phyloP scores from a whole-genome alignment of 2,113 vertebrate species.

The Rallus limicola region DNA sequence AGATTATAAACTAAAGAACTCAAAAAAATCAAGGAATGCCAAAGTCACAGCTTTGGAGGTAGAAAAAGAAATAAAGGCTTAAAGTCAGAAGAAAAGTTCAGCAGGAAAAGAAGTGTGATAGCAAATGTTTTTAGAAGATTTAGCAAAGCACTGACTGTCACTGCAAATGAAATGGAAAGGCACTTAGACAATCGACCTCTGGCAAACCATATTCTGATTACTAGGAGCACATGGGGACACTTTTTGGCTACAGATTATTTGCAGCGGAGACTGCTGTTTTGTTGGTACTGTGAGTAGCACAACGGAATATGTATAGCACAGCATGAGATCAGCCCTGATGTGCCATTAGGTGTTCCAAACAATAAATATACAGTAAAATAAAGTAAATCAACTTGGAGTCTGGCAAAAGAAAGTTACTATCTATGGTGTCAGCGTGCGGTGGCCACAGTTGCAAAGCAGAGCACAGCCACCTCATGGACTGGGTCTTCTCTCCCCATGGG shows the following conservation, averaged over 20 bases:
- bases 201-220: neutral
- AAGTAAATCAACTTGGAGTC: neutral
- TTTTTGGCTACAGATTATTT: neutral
- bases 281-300: accelerated
- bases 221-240: neutral
- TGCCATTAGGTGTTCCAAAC: neutral
- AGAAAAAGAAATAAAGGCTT: neutral
- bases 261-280: neutral
- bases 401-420: neutral
- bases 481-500: neutral
- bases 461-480: neutral
- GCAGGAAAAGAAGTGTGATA: neutral
- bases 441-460: neutral
- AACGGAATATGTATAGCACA: neutral
- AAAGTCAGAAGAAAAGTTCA: neutral
- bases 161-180: neutral
- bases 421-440: accelerated
- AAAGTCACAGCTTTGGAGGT: neutral
- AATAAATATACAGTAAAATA: neutral
- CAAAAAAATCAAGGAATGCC: neutral
- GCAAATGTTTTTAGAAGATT: neutral
- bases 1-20: neutral
- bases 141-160: neutral
- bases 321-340: neutral
- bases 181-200: neutral